phyloP scores from a whole-genome alignment of 2,797 vertebrate species.

The Poeciliopsis infans region DNA sequence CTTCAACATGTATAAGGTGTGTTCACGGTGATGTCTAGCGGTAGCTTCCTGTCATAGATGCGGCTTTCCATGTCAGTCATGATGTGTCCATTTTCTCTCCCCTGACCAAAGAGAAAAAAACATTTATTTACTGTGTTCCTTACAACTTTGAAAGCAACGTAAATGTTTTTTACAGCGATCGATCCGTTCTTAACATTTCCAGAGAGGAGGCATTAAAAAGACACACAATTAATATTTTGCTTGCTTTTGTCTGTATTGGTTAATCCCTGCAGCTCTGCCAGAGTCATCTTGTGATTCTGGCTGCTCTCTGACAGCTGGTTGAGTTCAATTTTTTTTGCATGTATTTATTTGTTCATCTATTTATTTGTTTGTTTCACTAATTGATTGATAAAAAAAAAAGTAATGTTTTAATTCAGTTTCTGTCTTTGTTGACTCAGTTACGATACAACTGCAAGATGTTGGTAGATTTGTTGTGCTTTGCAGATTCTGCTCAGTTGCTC shows the following conservation, averaged over 20 bases:
- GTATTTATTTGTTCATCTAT: not conserved
- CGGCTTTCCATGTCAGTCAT: not conserved
- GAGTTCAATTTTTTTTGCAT: not conserved
- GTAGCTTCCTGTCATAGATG: not conserved
- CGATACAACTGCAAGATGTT: constrained; percentile 4
- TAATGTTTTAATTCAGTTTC: not conserved
- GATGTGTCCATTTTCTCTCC: not conserved
- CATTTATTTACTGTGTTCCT: not conserved
- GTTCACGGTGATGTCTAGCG: not conserved
- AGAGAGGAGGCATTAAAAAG: not conserved
- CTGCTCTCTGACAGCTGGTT: not conserved
- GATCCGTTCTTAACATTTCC: not conserved
- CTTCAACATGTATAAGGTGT: not conserved
- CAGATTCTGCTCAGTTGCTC: not conserved
- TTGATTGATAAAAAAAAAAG: not conserved
- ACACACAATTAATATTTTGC: not conserved
- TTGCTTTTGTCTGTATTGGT: not conserved
- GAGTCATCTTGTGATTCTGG: not conserved
- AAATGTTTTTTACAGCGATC: not conserved
- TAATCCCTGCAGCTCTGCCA: not conserved
- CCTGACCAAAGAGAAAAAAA: not conserved
- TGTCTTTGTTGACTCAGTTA: not conserved
- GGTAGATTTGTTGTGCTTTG: not conserved
- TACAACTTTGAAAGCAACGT: not conserved
- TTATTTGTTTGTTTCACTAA: not conserved